Conservation (phyloP, 1,140 invertebrate species). For the Leguminivora glycinivorella region DNA sequence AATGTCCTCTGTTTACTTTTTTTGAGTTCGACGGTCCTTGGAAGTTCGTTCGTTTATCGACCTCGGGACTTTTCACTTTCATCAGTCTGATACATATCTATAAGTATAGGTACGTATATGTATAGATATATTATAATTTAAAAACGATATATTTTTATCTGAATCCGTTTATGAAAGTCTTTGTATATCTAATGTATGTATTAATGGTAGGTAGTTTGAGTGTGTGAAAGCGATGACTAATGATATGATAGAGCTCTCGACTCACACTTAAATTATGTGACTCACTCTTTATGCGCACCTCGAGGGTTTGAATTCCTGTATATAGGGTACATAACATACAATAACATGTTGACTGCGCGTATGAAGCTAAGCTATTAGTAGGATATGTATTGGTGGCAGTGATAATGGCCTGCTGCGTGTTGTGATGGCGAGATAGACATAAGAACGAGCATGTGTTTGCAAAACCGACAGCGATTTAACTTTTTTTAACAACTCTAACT, state of each 20-base stretch:
- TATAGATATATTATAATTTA: not conserved
- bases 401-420: constrained; percentile 35
- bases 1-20: constrained; percentile 33
- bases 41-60: constrained; percentile 46
- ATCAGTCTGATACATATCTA: constrained; percentile 27
- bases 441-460: constrained; percentile 58
- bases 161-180: not conserved
- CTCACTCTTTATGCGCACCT: constrained; percentile 19
- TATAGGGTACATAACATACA: not conserved
- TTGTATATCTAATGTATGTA: too few species aligned
- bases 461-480: too few species aligned
- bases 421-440: constrained; percentile 40
- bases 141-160: not conserved
- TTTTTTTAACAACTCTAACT: too few species aligned
- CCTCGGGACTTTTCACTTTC: constrained; percentile 44
- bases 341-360: not conserved
- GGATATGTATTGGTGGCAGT: constrained; percentile 27
- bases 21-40: constrained; percentile 38
- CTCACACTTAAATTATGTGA: constrained; percentile 13
- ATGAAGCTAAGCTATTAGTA: constrained; percentile 31
- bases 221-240: constrained; percentile 23
- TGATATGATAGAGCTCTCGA: constrained; percentile 13
- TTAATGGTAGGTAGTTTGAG: not conserved
- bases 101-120: not conserved
- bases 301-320: constrained; percentile 1